A percentile compares a stretch with the other conserved stretches of the same genome.
These are phyloP conservation scores for Meteorus colon DNA, from an alignment of 2,888 invertebrate species.

Conservation along the genomic window DNA sequence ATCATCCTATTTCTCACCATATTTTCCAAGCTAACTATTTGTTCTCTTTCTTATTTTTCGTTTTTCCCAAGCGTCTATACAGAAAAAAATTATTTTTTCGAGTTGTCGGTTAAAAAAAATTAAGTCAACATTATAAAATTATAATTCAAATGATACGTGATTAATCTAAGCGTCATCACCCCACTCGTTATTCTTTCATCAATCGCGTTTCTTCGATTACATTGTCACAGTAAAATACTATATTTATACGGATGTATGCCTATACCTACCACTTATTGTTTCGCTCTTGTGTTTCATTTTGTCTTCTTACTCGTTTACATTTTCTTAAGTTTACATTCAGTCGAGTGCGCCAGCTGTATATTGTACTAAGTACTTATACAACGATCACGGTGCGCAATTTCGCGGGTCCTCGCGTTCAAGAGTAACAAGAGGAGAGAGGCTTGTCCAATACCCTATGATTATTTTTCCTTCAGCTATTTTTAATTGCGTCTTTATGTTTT, in stretches of 20 bases:
- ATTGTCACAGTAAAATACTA: conserved; percentile 57
- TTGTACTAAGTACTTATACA: background rate
- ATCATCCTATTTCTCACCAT: conserved; percentile 12
- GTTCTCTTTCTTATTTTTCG: background rate
- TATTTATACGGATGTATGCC: conserved; percentile 52
- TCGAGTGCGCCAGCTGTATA: conserved; percentile 65
- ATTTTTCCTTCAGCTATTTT: conserved; percentile 2
- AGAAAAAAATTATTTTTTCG: conserved; percentile 23
- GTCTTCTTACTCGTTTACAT: conserved; percentile 48
- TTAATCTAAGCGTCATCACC: conserved; percentile 34
- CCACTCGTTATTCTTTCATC: background rate
- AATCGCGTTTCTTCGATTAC: conserved; percentile 12
- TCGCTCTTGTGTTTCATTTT: conserved; percentile 36
- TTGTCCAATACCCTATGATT: conserved; percentile 1
- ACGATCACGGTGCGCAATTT: conserved; percentile 40
- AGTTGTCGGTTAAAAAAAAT: background rate
- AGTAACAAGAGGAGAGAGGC: conserved; percentile 4
- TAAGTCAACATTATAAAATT: background rate
- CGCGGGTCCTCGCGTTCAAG: background rate
- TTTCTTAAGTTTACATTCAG: conserved; percentile 59
- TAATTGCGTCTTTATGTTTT: conserved; percentile 4
- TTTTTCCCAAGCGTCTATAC: conserved; percentile 32
- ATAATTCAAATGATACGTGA: conserved; percentile 3
- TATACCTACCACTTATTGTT: conserved; percentile 49
- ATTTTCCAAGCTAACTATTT: background rate